Conservation (phyloP, 2,113 vertebrate species). For the Caranx ignobilis region DNA sequence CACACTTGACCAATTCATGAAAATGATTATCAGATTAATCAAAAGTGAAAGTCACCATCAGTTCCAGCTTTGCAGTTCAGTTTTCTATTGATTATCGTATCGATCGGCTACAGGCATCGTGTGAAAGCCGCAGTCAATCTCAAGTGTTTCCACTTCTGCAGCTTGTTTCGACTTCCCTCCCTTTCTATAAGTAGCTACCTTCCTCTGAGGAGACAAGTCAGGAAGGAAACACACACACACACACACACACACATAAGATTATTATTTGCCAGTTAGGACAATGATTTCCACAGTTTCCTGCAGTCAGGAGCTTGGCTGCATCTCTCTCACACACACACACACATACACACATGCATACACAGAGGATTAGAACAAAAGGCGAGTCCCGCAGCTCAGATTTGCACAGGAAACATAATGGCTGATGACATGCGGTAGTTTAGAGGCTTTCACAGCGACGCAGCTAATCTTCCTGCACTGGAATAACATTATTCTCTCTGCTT, state of each 20-base stretch:
- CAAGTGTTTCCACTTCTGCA: too few species aligned
- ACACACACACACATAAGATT: not conserved
- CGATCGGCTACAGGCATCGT: too few species aligned
- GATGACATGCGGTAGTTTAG: slow-evolving; percentile 55
- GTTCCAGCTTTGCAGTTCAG: too few species aligned
- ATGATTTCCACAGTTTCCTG: slow-evolving; percentile 16
- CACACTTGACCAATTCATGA: too few species aligned
- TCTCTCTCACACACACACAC: not conserved
- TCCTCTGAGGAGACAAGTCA: not conserved
- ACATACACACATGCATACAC: slow-evolving; percentile 22
- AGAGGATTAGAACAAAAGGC: slow-evolving; percentile 57
- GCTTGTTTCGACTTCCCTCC: too few species aligned
- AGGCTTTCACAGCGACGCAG: slow-evolving; percentile 51
- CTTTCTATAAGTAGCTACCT: too few species aligned
- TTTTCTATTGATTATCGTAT: too few species aligned
- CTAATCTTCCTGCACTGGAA: slow-evolving; percentile 59
- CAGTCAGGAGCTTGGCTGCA: not conserved
- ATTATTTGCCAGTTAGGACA: slow-evolving; percentile 1
- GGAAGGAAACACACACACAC: not conserved
- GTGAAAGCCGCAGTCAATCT: too few species aligned
- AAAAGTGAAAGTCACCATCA: too few species aligned
- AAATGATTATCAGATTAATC: too few species aligned
- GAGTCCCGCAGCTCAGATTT: slow-evolving; percentile 53
- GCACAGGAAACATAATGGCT: slow-evolving; percentile 42
- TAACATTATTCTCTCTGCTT: slow-evolving; percentile 41